phyloP scores from a whole-genome alignment of 2,797 vertebrate species.

The Vultur gryphus region DNA sequence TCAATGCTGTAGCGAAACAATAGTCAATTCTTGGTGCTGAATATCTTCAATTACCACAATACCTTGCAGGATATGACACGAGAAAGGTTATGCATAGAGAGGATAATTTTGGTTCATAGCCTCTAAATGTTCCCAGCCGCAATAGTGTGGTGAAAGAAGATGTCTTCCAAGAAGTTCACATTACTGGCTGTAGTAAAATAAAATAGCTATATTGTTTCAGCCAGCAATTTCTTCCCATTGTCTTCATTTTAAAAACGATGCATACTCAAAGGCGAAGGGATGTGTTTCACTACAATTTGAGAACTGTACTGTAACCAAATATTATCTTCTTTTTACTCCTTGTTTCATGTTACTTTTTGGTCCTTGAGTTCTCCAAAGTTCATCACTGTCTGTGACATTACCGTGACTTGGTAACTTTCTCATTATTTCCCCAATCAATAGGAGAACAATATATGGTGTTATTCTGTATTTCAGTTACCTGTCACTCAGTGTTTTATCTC shows the following conservation, averaged over 20 bases:
- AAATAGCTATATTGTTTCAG: conserved; percentile 95
- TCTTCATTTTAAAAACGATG: conserved; percentile 87
- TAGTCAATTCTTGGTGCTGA: conserved; percentile 22
- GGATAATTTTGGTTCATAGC: conserved; percentile 78
- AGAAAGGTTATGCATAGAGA: conserved; percentile 62
- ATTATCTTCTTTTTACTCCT: conserved; percentile 94
- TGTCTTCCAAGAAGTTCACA: conserved; percentile 98
- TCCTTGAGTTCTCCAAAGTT: conserved; percentile 82
- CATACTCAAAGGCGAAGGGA: conserved; percentile 84
- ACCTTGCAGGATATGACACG: conserved; percentile 51
- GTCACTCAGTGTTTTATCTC: conserved; percentile 89
- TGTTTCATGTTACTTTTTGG: conserved; percentile 94
- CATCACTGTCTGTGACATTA: conserved; percentile 78
- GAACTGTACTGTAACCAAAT: conserved; percentile 92
- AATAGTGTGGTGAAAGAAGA: conserved; percentile 94
- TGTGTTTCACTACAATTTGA: conserved; percentile 86
- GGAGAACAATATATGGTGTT: conserved; percentile 93
- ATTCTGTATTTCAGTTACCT: conserved; percentile 87
- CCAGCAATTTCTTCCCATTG: conserved; percentile 91
- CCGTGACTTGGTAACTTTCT: conserved; percentile 77
- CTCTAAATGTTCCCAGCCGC: conserved; percentile 78
- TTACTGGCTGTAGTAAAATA: conserved; percentile 89
- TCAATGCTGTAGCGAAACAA: background rate
- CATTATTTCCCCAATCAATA: conserved; percentile 84
- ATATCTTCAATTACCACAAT: conserved; percentile 43